Conservation (phyloP, 2,113 vertebrate species). For the Apodemus sylvaticus region DNA sequence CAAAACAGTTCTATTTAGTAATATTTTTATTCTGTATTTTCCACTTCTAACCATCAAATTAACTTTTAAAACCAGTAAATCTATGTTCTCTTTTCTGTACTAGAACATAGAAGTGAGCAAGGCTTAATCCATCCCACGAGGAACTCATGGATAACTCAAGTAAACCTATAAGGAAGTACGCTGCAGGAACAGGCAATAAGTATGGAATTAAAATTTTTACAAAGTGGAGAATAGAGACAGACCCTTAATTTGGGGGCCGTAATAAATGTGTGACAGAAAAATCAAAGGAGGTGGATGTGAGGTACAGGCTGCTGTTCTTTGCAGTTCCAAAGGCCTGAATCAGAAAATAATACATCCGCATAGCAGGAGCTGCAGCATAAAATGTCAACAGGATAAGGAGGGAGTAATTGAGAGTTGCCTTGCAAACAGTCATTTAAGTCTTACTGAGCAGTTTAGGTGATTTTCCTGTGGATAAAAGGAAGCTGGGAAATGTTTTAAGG, state of each 20-base stretch:
- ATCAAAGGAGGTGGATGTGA: neutral
- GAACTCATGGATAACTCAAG: slow-evolving; percentile 6
- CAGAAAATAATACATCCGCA: neutral
- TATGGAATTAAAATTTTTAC: neutral
- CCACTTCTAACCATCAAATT: neutral
- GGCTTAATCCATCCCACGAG: neutral
- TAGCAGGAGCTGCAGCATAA: neutral
- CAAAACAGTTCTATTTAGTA: neutral
- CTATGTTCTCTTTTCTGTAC: neutral
- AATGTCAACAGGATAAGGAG: neutral
- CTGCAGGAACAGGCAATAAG: neutral
- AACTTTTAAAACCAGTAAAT: neutral
- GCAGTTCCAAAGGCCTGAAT: neutral
- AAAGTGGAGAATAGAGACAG: neutral
- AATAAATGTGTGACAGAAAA: neutral
- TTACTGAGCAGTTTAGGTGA: neutral
- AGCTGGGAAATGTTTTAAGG: slow-evolving; percentile 5
- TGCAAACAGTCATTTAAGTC: neutral
- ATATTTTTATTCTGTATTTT: slow-evolving; percentile 29
- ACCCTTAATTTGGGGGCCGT: neutral
- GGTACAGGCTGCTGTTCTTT: neutral
- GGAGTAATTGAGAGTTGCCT: neutral
- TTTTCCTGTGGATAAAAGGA: neutral
- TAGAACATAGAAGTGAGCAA: neutral
- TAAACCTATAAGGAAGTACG: slow-evolving; percentile 4